Percentiles rank a stretch among this genome's conserved stretches.
phyloP scores from a whole-genome alignment of 2,797 vertebrate genomes.

The Acropternis orthonyx region DNA sequence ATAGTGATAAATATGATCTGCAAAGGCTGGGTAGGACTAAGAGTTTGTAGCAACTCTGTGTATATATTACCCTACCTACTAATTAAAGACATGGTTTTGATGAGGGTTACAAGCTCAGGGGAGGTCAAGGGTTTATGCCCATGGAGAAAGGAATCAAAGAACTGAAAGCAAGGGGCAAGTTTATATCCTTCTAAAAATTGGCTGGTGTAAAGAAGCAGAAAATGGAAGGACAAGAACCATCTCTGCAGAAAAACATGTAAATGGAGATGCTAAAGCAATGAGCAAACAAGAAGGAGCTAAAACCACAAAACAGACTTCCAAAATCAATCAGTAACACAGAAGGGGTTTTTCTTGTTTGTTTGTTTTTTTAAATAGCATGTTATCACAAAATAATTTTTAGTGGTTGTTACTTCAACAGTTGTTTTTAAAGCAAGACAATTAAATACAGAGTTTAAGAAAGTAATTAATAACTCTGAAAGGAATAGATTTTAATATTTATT shows the following conservation, averaged over 20 bases:
- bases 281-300: not conserved
- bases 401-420: not conserved
- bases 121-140: not conserved
- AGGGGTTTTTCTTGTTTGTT: fast-evolving
- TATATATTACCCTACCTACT: not conserved
- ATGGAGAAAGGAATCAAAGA: not conserved
- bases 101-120: not conserved
- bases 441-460: conserved; percentile 10
- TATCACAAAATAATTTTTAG: not conserved
- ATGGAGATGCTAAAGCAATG: not conserved
- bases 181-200: not conserved
- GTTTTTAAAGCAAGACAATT: not conserved
- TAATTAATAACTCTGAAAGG: not conserved
- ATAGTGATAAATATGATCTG: not conserved
- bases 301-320: not conserved
- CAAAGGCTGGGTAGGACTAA: not conserved
- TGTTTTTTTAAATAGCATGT: not conserved
- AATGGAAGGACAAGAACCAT: not conserved
- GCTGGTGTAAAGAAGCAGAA: not conserved
- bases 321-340: not conserved
- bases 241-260: not conserved
- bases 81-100: not conserved
- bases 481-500: conserved; percentile 1
- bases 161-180: not conserved
- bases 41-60: not conserved